These are phyloP conservation scores for Pitangus sulphuratus DNA, from an alignment of 2,797 vertebrate species.

Conservation along the genomic window DNA sequence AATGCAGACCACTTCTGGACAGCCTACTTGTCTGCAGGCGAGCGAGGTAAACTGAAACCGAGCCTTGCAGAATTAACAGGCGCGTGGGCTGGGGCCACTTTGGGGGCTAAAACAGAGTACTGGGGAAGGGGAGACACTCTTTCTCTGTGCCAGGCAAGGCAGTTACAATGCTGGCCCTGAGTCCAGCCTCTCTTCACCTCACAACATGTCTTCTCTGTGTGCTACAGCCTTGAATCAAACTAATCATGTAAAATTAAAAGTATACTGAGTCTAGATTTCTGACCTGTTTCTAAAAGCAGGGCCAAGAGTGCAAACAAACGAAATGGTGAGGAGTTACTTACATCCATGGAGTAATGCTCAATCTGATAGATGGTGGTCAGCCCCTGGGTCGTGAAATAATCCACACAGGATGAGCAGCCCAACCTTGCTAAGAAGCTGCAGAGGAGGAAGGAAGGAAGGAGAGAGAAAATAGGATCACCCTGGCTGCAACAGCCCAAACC, in stretches of 20 bases:
- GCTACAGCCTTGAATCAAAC: neutral
- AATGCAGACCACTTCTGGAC: slow-evolving; percentile 3
- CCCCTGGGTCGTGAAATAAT: slow-evolving; percentile 99
- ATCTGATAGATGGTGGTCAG: slow-evolving; percentile 99
- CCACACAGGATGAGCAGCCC: slow-evolving; percentile 99
- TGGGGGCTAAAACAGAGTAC: neutral
- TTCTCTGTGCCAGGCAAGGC: neutral
- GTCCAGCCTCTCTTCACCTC: neutral
- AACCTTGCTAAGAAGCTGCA: slow-evolving; percentile 97
- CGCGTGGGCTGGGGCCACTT: neutral
- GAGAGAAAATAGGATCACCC: slow-evolving; percentile 80
- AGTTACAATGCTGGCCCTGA: neutral
- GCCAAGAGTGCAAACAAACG: slow-evolving; percentile 54
- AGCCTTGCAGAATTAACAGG: slow-evolving; percentile 19
- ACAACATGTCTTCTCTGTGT: neutral
- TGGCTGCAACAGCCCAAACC: slow-evolving; percentile 78
- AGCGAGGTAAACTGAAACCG: slow-evolving; percentile 30
- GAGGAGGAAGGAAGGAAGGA: slow-evolving; percentile 75
- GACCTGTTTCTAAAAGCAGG: slow-evolving; percentile 7
- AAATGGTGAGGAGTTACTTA: slow-evolving; percentile 85
- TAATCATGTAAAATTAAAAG: neutral
- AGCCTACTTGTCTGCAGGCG: neutral
- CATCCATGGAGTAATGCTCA: slow-evolving; percentile 99
- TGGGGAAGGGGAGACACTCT: neutral
- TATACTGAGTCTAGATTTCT: neutral